Base-by-base conservation (phyloP, 2,113 vertebrate species). In the Rhynchomys soricoides region DNA sequence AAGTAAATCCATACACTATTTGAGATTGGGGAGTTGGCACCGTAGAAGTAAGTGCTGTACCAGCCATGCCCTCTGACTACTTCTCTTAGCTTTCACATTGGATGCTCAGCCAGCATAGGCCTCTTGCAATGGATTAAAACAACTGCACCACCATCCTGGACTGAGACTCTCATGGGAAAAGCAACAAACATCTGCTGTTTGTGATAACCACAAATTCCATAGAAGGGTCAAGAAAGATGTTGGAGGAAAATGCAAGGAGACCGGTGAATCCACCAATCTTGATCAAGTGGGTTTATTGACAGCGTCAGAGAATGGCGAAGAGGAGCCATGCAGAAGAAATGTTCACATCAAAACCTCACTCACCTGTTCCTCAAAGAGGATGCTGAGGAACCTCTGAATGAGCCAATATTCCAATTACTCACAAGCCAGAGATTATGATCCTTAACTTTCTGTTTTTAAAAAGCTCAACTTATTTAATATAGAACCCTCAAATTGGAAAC, bases 361-460 rank as follows among this genome's bases (percentile, higher is more conserved):
- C 66, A 24, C 48, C 55, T 55, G 8, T 68, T 52, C 62, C 82
- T 85, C 29, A 92, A 78, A 77, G 40, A 82, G 12, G 21, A 75
- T 82, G 21, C 31, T 73, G 7, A 2, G 52, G 40, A 11, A 50
- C 62, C 43, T 77, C 70, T 68, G 82, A 79, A 92, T 86, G 10
- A 66, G 50, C 4, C 16, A n/a, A 50, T 83, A 55, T 87, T 89
- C 15, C 62, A 87, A 62, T 92, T 77, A 91, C 55, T 89, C 0
- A 93, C 70, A 94, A 59, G 22, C 19, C 13, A 86, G 43, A 89
- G 48, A 96, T n/a, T 50, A 57, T 19, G 31, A 94, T 62, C 79
- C 26, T 87, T 93, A 11, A 62, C 29, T 24, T n/a, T n/a, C n/a
- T n/a, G n/a, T n/a, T n/a, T 55, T 90, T 73, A 71, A 40, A 19